Evolutionary conservation across 1,140 invertebrate genomes (phyloP).

Genomic region (Drosophila varians): DNA sequence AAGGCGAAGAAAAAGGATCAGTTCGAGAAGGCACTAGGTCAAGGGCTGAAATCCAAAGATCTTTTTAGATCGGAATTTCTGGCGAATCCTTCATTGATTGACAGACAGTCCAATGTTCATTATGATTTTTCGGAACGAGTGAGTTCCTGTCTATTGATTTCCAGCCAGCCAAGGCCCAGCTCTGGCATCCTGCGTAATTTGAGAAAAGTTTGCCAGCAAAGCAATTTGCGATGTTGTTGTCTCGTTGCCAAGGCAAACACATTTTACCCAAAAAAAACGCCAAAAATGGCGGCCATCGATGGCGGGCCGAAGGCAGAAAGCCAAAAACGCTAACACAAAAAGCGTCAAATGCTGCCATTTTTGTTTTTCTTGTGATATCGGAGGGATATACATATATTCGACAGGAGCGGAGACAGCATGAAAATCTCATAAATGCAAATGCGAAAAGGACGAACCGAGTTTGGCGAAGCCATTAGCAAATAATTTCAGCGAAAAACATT

Average conservation of each 20-base stretch:
- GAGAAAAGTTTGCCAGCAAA: conserved; percentile 61
- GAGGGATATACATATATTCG: conserved; percentile 59
- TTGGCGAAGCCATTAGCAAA: conserved; percentile 74
- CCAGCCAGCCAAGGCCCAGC: not conserved
- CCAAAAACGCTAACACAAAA: conserved; percentile 26
- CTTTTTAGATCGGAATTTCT: conserved; percentile 36
- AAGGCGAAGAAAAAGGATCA: conserved; percentile 46
- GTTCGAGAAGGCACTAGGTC: conserved; percentile 69
- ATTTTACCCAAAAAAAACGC: conserved; percentile 12
- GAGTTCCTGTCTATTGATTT: conserved; percentile 17
- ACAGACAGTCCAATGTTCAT: conserved; percentile 44
- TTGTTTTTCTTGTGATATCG: conserved; percentile 44
- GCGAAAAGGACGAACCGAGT: conserved; percentile 41
- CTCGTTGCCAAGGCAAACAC: conserved; percentile 58
- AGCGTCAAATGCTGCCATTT: conserved; percentile 58
- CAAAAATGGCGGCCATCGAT: conserved; percentile 71
- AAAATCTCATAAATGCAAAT: conserved; percentile 78
- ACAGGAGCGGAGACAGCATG: conserved; percentile 38
- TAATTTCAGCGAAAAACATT: conserved; percentile 77
- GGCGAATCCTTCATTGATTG: conserved; percentile 57
- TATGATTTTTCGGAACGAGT: not conserved
- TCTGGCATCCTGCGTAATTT: conserved; percentile 40
- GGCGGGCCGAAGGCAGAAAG: conserved; percentile 39
- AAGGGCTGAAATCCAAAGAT: conserved; percentile 35
- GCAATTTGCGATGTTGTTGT: conserved; percentile 68